phyloP scores from a whole-genome alignment of 1,140 invertebrate species.

The Zaprionus ornatus region DNA sequence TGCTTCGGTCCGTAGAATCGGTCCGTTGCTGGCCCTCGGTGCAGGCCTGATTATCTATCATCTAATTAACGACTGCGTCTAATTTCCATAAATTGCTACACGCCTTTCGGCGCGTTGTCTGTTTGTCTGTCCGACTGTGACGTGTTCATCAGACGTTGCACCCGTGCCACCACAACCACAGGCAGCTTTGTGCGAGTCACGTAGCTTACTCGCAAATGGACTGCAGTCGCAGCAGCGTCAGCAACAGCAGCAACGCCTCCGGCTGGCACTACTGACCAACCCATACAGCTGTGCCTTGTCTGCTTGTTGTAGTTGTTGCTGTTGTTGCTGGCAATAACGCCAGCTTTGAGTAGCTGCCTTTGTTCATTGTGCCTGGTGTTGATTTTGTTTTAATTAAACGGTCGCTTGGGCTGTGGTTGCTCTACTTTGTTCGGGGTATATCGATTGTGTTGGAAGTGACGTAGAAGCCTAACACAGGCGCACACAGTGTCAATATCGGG shows the following conservation, averaged over 20 bases:
- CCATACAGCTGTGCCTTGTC: constrained; percentile 11
- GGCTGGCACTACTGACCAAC: constrained; percentile 45
- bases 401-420: constrained; percentile 43
- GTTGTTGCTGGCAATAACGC: constrained; percentile 3
- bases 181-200: constrained; percentile 53
- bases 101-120: constrained; percentile 42
- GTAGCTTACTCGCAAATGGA: constrained; percentile 24
- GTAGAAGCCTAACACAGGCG: no score
- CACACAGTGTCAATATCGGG: no score
- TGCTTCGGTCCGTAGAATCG: constrained; percentile 24
- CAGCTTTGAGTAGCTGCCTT: constrained; percentile 15
- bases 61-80: constrained; percentile 48
- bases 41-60: constrained; percentile 34
- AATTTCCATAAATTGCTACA: constrained; percentile 56
- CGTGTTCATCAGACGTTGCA: constrained; percentile 79
- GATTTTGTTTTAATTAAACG: constrained; percentile 73
- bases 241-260: constrained; percentile 43
- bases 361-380: constrained; percentile 36
- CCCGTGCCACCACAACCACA: constrained; percentile 25
- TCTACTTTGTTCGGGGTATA: constrained; percentile 25
- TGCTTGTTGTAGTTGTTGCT: constrained; percentile 2
- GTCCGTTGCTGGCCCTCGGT: background rate
- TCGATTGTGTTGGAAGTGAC: background rate
- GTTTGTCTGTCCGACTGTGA: constrained; percentile 61
- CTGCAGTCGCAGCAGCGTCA: constrained; percentile 27